Evolutionary conservation across 2,113 vertebrate species (phyloP).

Genomic region (Zapornia atra): DNA sequence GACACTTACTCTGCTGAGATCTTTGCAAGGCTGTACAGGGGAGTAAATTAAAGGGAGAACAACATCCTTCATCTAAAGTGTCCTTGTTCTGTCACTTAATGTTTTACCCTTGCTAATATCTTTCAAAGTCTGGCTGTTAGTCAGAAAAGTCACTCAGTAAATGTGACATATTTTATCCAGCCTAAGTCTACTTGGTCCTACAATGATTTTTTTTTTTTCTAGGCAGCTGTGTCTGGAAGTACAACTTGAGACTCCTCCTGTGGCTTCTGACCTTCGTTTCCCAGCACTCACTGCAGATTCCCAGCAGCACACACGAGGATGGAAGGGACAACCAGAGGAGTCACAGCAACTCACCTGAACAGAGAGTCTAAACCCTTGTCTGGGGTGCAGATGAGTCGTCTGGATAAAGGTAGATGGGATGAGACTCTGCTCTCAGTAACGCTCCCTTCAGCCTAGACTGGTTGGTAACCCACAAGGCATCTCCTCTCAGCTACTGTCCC

Average conservation of each 20-base stretch:
- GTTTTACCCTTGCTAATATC: slow-evolving; percentile 65
- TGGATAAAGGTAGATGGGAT: not conserved
- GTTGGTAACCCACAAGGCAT: not conserved
- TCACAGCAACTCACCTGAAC: not conserved
- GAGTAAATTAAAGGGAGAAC: slow-evolving; percentile 62
- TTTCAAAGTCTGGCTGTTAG: slow-evolving; percentile 58
- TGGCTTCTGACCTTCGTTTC: not conserved
- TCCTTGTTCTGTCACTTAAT: slow-evolving; percentile 68
- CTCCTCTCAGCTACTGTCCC: not conserved
- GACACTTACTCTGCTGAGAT: slow-evolving; percentile 56
- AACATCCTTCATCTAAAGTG: slow-evolving; percentile 55
- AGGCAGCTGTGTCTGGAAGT: not conserved
- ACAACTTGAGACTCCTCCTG: not conserved
- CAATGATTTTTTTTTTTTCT: not conserved
- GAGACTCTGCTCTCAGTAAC: not conserved
- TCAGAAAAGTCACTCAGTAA: slow-evolving; percentile 47
- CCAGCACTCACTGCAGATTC: not conserved
- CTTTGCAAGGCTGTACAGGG: slow-evolving; percentile 46
- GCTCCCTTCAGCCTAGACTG: not conserved
- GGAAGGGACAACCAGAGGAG: not conserved
- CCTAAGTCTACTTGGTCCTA: not conserved
- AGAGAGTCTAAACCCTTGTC: not conserved
- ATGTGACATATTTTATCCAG: slow-evolving; percentile 43
- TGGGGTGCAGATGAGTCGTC: accelerated
- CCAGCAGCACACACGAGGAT: not conserved